Evolutionary conservation across 1,140 invertebrate species (phyloP), one percentile per base, ranked within the genome.

Genomic region (Zophobas morio): DNA sequence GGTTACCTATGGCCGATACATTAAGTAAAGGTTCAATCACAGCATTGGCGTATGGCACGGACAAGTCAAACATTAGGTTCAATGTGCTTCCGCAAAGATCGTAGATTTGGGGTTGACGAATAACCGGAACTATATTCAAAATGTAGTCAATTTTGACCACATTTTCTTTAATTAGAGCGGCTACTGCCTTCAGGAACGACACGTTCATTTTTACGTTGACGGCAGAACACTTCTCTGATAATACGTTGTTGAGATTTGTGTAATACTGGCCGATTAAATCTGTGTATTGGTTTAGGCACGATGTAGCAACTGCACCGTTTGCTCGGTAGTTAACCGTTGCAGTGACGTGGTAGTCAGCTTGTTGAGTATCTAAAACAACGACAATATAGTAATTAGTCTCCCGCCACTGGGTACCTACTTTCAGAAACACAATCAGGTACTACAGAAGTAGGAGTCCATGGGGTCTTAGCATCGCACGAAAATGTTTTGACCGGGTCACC

Each of bases 141-240:
- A 96, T 91, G 79, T 96, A 98, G 84, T 96, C 94, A 87, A 96
- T 94, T 88, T 94, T 93, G 0, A 96, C 91, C 47, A 96, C 92
- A 85, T 96, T 96, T 84, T 96, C 95, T 85, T 96, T 94, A 0
- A 94, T 81, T 20, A 96, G 86, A 71, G 87, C 88, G 49, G 95
- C 93, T 82, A 92, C 90, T 1, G 94, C 93, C 81, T 94, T 93
- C 0, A 96, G 89, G 82, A 98, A 97, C 0, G 94, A 94, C 1
- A 98, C 96, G 84, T 97, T 97, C 90, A 98, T 98, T 82, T 96
- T 95, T 0, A 98, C 96, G 84, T 97, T 97, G 1, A 98, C 94
- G 35, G 95, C 96, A 0, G 96, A 98, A 87, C 97, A 99, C 82
- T 96, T 91, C 83, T 96, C 93, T 1, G 95, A 96, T 2, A 99